Conservation (phyloP, 2,113 vertebrate genomes). For the Myodes glareolus region DNA sequence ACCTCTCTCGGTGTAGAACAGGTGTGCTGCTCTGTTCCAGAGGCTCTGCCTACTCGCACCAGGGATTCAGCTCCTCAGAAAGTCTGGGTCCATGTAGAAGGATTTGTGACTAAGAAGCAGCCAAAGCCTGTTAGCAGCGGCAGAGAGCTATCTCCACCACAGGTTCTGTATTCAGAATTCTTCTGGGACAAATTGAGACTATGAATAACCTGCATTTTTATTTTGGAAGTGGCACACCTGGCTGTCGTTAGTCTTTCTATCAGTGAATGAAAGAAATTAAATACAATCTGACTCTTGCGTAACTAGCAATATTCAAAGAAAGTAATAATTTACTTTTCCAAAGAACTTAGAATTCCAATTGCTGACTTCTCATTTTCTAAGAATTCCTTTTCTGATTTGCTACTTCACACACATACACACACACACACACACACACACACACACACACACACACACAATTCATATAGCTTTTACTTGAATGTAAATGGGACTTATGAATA, state of each 20-base stretch:
- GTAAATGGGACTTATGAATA: slow-evolving; percentile 61
- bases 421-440: slow-evolving; percentile 48
- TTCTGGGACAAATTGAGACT: slow-evolving; percentile 75
- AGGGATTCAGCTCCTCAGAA: background rate
- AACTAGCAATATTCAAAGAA: slow-evolving; percentile 69
- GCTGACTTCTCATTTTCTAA: slow-evolving; percentile 73
- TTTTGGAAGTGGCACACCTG: slow-evolving; percentile 59
- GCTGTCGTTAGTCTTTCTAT: slow-evolving; percentile 56
- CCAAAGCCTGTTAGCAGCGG: background rate
- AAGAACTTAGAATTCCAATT: slow-evolving; percentile 67
- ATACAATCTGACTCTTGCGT: slow-evolving; percentile 62
- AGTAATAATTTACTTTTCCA: slow-evolving; percentile 75
- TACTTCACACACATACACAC: slow-evolving; percentile 22
- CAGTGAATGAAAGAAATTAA: slow-evolving; percentile 73
- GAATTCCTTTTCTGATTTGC: slow-evolving; percentile 71
- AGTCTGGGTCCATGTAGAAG: slow-evolving; percentile 18
- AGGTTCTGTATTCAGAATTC: slow-evolving; percentile 77
- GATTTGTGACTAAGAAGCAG: slow-evolving; percentile 13
- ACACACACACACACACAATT: slow-evolving; percentile 54
- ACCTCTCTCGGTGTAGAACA: background rate
- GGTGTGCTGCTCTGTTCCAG: background rate
- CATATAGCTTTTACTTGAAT: slow-evolving; percentile 60
- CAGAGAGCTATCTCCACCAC: slow-evolving; percentile 62
- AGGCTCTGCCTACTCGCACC: slow-evolving; percentile 2
- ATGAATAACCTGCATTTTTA: slow-evolving; percentile 50